Evolutionary conservation across 2,888 invertebrate species (phyloP), one percentile per base, ranked within the genome.

Genomic region (Ernsta delagoae): DNA sequence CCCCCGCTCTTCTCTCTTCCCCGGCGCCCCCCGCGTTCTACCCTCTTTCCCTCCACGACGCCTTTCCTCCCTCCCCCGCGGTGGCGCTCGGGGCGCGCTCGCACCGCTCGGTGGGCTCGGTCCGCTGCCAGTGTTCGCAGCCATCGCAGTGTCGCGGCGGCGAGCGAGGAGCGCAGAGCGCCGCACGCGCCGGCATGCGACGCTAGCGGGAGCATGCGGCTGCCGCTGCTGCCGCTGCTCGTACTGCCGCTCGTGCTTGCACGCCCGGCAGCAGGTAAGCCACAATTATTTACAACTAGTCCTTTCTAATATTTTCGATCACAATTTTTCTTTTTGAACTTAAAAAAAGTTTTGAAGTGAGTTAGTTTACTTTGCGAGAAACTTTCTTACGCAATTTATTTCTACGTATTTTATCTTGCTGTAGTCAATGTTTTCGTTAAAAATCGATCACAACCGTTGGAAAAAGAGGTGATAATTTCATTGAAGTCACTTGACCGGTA

Each of bases 231-330:
- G 89, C 90, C 91, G 87, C 88, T 92, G 83, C 86, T 91, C 81
- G 86, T 90, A 86, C 87, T 91, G 89, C 89, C 89, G 87, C 89
- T 93, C 86, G 84, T 90, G 85, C 89, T 92, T 78, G 88, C 86
- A 86, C 88, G 87, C 84, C 91, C 91, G 85, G 90, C 90, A 83
- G 87, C 90, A 89, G 92, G 92, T 92, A 78, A 90, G 84, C 8
- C 56, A 7, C 16, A 3, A 16, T 54, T n/a, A 54, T 36, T 65
- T 7, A 16, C 50, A 16, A 24, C 16, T 31, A 9, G 4, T 53
- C 8, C 4, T 63, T 6, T 48, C 7, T 64, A 54, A 65, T 65
- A 45, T 65, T 69, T 60, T 60, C 16, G 8, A 41, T 11, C n/a
- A 12, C 24, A n/a, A 36, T 4, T 56, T 24, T 34, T n/a, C n/a